Base-by-base conservation (phyloP, 2,888 invertebrate genomes). In the Nasonovia ribisnigri region DNA sequence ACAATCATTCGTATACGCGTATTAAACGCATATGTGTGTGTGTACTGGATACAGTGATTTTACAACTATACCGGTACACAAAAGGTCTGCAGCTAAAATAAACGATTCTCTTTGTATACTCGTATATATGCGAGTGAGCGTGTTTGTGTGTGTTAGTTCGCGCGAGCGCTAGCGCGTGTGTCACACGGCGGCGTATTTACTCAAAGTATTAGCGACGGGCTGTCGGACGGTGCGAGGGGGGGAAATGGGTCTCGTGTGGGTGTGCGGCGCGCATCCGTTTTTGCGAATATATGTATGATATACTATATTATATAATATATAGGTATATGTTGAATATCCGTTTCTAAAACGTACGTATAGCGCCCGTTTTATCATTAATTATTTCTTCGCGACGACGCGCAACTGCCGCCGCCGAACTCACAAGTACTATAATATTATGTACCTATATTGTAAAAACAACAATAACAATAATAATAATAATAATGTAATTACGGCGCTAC, bases 81-180 rank as follows among this genome's bases (percentile, higher is more conserved):
- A 91, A 84, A 91, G 91, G 91, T 91, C 84, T 54, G 84, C 54
- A 20, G 84, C 91, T 84, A 91, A 91, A 91, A 91, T 91, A 91
- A 91, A 91, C 91, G 84, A 54, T 84, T 91, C 84, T 91, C 91
- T 84, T 91, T 91, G 91, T 77, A 57, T 26, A 57, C 54, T 57
- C 20, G 13, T 54, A 54, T 54, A 54, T 36, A 6, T 20, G 20
- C 2, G 77, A 0, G 13, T 20, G 36, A n/a, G 36, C 36, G 20
- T n/a, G 67, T 67, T 13, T 67, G n/a, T 67, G 60, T 13, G 77
- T 36, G 57, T 2, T 26, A 26, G 57, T 57, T 57, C n/a, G 43
- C n/a, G 91, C 91, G 42, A 77, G 77, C 43, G 54, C 51, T 20
- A 29, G 91, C 91, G 42, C 36, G 77, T 77, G 67, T 77, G 26